Evolutionary conservation across 2,888 invertebrate species (phyloP).

Genomic region (Trissoscelio sp.): DNA sequence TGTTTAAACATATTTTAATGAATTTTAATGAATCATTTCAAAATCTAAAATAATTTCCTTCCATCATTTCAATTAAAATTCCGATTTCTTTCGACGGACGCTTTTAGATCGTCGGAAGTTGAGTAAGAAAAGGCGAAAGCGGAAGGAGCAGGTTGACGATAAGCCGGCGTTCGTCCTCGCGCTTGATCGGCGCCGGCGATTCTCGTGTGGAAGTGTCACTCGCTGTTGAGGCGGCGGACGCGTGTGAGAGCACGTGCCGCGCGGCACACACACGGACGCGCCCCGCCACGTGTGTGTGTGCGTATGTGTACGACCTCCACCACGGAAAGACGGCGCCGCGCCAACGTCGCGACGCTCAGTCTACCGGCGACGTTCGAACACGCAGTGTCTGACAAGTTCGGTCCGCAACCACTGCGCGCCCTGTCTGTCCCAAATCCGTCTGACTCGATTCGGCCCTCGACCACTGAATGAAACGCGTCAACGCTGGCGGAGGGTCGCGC

Average conservation of each 20-base stretch:
- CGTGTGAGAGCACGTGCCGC: constrained; percentile 64
- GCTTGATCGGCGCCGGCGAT: constrained; percentile 49
- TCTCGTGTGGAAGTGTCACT: constrained; percentile 54
- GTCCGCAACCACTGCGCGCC: constrained; percentile 54
- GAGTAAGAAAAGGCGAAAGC: neutral
- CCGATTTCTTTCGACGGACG: too few relatives aligned
- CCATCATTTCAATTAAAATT: too few relatives aligned
- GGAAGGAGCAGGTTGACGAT: constrained; percentile 6
- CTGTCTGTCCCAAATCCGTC: constrained; percentile 52
- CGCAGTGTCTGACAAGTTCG: constrained; percentile 72
- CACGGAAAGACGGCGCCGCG: constrained; percentile 77
- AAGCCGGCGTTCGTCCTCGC: constrained; percentile 31
- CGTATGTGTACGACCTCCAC: constrained; percentile 58
- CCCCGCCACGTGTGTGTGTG: constrained; percentile 24
- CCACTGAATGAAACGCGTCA: constrained; percentile 34
- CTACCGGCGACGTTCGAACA: constrained; percentile 80
- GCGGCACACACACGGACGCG: constrained; percentile 25
- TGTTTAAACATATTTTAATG: too few relatives aligned
- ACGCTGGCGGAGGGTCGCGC: constrained; percentile 19
- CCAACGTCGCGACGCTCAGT: constrained; percentile 81
- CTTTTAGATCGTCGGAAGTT: constrained; percentile 5
- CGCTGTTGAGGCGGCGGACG: constrained; percentile 24
- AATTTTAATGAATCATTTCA: too few relatives aligned
- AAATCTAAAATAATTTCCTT: too few relatives aligned
- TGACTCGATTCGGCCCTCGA: constrained; percentile 43